Conservation (phyloP, 2,797 vertebrate genomes). For the Hipposideros larvatus region DNA sequence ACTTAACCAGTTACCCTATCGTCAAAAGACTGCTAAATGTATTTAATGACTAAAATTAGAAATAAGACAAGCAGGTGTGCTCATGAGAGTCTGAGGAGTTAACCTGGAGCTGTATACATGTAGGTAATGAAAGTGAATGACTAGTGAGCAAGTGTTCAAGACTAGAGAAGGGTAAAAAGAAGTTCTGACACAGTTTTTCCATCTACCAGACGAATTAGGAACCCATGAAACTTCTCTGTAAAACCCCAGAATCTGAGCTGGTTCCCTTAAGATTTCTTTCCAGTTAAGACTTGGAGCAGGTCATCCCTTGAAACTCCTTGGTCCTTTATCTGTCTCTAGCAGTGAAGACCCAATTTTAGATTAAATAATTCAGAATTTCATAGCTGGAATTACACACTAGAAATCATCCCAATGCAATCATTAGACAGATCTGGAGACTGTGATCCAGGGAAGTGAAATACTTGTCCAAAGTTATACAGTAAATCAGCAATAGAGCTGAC, state of each 20-base stretch:
- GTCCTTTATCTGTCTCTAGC: background rate
- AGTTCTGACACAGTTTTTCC: background rate
- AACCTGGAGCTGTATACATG: background rate
- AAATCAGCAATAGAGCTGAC: conserved; percentile 32
- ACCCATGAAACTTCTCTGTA: background rate
- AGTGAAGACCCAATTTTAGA: conserved; percentile 30
- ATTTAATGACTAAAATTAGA: background rate
- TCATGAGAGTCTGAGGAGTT: background rate
- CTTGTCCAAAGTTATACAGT: background rate
- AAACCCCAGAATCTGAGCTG: background rate
- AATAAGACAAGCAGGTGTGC: background rate
- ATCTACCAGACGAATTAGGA: background rate
- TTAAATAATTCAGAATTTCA: conserved; percentile 27
- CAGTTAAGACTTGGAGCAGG: background rate
- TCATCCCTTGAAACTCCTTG: background rate
- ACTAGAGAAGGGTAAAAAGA: background rate
- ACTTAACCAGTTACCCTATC: background rate
- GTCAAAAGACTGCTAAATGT: background rate
- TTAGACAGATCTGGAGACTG: conserved; percentile 15
- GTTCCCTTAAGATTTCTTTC: conserved; percentile 3
- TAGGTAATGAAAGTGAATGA: background rate
- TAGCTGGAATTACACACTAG: background rate
- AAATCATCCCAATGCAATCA: conserved; percentile 24
- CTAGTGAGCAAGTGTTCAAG: background rate
- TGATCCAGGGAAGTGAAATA: conserved; percentile 18